These are phyloP conservation scores for Zaprionus kolodkinae DNA, from an alignment of 1,140 invertebrate genomes.

Conservation along the genomic window DNA sequence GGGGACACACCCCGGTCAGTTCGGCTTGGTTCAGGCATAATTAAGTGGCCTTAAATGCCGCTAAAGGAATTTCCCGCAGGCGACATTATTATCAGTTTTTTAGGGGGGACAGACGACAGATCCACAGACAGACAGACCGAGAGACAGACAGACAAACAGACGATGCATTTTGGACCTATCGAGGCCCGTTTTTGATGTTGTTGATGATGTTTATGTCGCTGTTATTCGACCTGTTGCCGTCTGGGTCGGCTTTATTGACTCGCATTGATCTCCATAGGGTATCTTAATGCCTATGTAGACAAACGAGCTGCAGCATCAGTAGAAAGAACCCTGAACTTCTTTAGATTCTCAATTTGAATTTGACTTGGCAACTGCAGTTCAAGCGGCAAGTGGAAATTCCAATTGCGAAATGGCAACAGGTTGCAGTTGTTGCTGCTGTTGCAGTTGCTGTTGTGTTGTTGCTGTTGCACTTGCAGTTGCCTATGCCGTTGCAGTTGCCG, in stretches of 20 bases:
- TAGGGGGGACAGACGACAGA: conserved; percentile 23
- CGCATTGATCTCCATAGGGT: conserved; percentile 33
- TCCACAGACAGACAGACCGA: conserved; percentile 18
- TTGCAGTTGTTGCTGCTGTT: neutral
- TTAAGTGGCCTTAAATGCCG: conserved; percentile 82
- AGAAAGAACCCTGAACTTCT: conserved; percentile 2
- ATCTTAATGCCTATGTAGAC: conserved; percentile 49
- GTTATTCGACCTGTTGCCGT: conserved; percentile 25
- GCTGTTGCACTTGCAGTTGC: conserved; percentile 47
- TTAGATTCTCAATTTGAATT: conserved; percentile 8
- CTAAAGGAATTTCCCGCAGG: conserved; percentile 81
- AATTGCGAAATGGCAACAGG: conserved; percentile 3
- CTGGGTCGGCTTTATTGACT: conserved; percentile 38
- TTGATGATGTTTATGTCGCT: conserved; percentile 8
- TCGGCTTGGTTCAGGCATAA: conserved; percentile 58
- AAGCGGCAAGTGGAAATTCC: conserved; percentile 6
- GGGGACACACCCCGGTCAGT: conserved; percentile 19
- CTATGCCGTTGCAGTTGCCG: conserved; percentile 42
- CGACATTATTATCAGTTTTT: conserved; percentile 80
- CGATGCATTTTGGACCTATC: conserved; percentile 27
- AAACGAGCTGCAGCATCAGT: conserved; percentile 33
- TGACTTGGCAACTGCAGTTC: neutral
- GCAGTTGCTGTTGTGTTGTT: conserved; percentile 36
- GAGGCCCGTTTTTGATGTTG: conserved; percentile 10
- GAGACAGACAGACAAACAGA: conserved; percentile 16